Conservation (phyloP, 53 echinoderm and acorn worm genomes). For the Temnopleurus reevesii region DNA sequence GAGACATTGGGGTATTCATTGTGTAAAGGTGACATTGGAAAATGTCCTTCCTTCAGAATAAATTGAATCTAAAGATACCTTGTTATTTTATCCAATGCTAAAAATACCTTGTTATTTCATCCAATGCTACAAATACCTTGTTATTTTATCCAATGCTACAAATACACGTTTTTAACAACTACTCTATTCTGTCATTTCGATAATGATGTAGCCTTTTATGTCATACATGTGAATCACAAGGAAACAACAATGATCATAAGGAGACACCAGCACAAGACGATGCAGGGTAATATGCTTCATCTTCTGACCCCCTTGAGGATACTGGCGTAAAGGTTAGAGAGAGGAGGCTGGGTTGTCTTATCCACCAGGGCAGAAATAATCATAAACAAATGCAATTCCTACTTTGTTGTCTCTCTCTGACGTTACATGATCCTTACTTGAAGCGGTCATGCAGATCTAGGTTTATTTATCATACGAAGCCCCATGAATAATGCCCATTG, state of each 20-base stretch:
- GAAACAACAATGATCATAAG: not conserved
- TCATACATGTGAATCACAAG: no score
- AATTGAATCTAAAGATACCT: no score
- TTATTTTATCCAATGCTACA: no score
- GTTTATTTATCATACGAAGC: not conserved
- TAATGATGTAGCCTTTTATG: no score
- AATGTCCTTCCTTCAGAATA: no score
- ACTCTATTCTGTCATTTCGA: no score
- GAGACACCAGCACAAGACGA: not conserved
- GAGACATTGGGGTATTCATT: no score
- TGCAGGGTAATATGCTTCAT: not conserved
- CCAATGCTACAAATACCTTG: no score
- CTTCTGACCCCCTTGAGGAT: not conserved
- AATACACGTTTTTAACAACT: no score
- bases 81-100: no score
- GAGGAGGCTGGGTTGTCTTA: not conserved
- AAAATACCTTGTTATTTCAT: no score
- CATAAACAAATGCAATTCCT: slow-evolving; percentile 11
- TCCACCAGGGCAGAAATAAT: slow-evolving; percentile 12
- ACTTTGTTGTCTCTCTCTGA: not conserved
- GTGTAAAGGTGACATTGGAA: no score
- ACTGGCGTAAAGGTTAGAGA: not conserved
- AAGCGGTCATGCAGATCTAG: not conserved
- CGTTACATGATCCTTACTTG: not conserved
- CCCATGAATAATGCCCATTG: not conserved